A percentile compares a stretch with the other conserved stretches of the same genome.
These are phyloP conservation scores for Agriotes lineatus DNA, from an alignment of 2,888 invertebrate genomes.

Conservation along the genomic window DNA sequence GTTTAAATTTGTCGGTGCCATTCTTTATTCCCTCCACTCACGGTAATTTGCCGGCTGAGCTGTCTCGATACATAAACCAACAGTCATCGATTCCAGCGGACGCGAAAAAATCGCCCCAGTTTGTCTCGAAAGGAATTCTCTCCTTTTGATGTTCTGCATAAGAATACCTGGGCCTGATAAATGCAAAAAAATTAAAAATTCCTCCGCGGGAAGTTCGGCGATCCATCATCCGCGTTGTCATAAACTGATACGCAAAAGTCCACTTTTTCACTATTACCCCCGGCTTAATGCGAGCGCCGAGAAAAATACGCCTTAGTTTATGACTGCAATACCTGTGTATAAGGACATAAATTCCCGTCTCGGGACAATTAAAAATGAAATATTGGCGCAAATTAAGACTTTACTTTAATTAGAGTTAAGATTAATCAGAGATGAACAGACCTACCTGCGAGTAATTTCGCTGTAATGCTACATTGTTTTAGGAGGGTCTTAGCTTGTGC, in stretches of 20 bases:
- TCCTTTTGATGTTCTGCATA: background rate
- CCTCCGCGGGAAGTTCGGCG: background rate
- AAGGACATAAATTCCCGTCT: slow-evolving; percentile 23
- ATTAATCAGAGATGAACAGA: slow-evolving; percentile 36
- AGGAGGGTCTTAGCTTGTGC: slow-evolving; percentile 17
- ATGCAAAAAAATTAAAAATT: slow-evolving; percentile 34
- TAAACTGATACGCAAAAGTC: slow-evolving; percentile 33
- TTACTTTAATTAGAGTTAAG: slow-evolving; percentile 37
- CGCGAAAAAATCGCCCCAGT: background rate
- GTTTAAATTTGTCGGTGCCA: slow-evolving; percentile 37
- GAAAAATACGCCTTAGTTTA: slow-evolving; percentile 13
- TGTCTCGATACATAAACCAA: slow-evolving; percentile 21
- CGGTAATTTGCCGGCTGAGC: slow-evolving; percentile 14
- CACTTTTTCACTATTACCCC: slow-evolving; percentile 30
- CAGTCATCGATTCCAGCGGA: slow-evolving; percentile 14
- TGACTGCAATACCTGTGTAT: slow-evolving; percentile 16
- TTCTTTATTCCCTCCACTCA: slow-evolving; percentile 12
- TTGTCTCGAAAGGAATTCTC: background rate
- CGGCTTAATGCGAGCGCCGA: slow-evolving; percentile 14
- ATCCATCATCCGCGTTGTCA: slow-evolving; percentile 34
- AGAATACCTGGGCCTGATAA: slow-evolving; percentile 8
- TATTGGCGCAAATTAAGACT: slow-evolving; percentile 31
- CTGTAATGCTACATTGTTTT: slow-evolving; percentile 32
- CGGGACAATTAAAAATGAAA: slow-evolving; percentile 35
- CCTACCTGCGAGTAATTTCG: slow-evolving; percentile 31